Evolutionary conservation across 2,797 vertebrate species (phyloP).

Genomic region (Etheostoma nigrum): DNA sequence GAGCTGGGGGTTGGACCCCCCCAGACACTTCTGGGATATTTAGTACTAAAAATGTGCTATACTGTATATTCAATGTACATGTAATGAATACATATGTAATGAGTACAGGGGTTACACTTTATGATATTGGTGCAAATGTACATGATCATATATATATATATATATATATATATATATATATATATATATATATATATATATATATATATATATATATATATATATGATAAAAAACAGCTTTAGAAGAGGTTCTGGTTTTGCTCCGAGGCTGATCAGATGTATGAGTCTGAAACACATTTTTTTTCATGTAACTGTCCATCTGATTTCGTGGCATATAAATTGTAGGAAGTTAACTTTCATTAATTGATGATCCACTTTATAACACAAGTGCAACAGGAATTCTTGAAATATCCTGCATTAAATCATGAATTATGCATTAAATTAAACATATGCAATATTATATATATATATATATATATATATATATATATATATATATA

Average conservation of each 20-base stretch:
- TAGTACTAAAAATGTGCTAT: background rate
- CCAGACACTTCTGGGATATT: conserved; percentile 4
- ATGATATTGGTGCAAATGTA: background rate
- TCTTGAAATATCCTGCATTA: background rate
- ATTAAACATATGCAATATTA: background rate
- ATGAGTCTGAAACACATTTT: no score
- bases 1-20: conserved; percentile 2
- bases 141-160: no score
- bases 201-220: background rate
- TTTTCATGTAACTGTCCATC: background rate
- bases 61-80: background rate
- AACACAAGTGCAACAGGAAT: background rate
- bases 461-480: no score
- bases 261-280: background rate
- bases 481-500: no score
- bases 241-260: background rate
- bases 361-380: conserved; percentile 5
- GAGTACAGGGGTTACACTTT: background rate
- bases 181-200: background rate
- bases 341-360: background rate
- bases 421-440: conserved; percentile 1
- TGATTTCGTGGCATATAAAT: background rate
- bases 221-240: conserved; percentile 1
- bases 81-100: background rate
- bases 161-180: background rate